Base-by-base conservation (phyloP, 2,797 vertebrate species). In the Loriculus beryllinus region DNA sequence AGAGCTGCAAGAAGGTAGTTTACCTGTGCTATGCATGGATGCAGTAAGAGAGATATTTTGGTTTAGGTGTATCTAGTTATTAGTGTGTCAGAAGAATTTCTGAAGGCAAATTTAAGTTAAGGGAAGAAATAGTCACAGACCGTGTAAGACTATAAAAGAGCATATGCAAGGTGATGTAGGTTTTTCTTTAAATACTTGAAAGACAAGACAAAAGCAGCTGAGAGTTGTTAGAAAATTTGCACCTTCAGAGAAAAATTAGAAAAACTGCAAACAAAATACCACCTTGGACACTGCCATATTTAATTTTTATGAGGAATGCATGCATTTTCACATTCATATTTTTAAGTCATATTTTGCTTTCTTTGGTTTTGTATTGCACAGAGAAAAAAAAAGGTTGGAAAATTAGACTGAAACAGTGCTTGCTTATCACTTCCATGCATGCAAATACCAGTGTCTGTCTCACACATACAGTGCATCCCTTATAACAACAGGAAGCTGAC, bases 111-210 rank as follows among this genome's bases (percentile, higher is more conserved):
- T 12, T 68, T 56, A 56, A 71, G 11, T 31, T 54, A 59, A 54
- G 12, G 43, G n/a, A 74, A 80, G 35, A 85, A 69, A 68, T 7
- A 52, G 10, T 4, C 18, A 79, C 28, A n/a, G 1, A 10, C 2
- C 4, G 6, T 17, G 23, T 4, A n/a, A 59, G 10, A 57, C 17
- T 56, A 19, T 2, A 42, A 9, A 85, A 42, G 3, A 70, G 1
- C 6, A 54, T 5, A 40, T 37, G 7, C 21, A 62, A 59, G 11
- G 16, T 35, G 17, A 54, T 12, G 4, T 12, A 78, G 8, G 6
- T 86, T 45, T 75, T 75, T 43, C 48, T 68, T 81, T 45, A 78
- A 75, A 70, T 31, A 86, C 12, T 76, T 81, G 29, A 78, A 91
- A 86, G 31, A 42, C 25, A 69, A 78, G n/a, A 70, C 25, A 77